Conservation (phyloP, 2,113 vertebrate species). For the Brachyistius frenatus region DNA sequence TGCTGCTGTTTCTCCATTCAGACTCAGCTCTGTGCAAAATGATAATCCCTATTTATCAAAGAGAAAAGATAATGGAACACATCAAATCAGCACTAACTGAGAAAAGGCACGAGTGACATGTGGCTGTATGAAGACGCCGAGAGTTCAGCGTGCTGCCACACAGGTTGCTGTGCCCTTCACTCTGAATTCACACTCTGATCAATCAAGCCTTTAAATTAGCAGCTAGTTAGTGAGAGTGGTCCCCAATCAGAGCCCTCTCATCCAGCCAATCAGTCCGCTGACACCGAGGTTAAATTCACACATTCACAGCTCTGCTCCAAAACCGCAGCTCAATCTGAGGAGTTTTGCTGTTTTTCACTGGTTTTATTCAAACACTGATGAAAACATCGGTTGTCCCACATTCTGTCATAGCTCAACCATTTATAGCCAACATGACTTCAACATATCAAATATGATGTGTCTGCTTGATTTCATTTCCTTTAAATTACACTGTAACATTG, state of each 20-base stretch:
- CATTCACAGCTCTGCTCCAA: neutral
- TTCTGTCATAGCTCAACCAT: too few species aligned
- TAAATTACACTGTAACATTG: too few species aligned
- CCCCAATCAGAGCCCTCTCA: conserved; percentile 68
- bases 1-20: conserved; percentile 61
- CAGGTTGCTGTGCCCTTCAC: conserved; percentile 60
- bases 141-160: conserved; percentile 11
- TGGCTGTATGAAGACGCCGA: conserved; percentile 15
- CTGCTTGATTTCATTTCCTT: too few species aligned
- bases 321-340: neutral
- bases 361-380: neutral
- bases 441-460: too few species aligned
- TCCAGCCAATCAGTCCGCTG: conserved; percentile 64
- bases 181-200: conserved; percentile 47
- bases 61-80: conserved; percentile 41
- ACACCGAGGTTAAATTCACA: conserved; percentile 41
- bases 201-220: conserved; percentile 68
- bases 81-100: conserved; percentile 2
- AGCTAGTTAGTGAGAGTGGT: conserved; percentile 57
- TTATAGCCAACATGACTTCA: too few species aligned
- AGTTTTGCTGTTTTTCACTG: neutral
- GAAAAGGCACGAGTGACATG: conserved; percentile 16
- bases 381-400: neutral
- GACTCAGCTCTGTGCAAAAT: conserved; percentile 58
- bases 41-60: conserved; percentile 74